Evolutionary conservation across 2,888 invertebrate genomes (phyloP).

Genomic region (Fragum fragum): DNA sequence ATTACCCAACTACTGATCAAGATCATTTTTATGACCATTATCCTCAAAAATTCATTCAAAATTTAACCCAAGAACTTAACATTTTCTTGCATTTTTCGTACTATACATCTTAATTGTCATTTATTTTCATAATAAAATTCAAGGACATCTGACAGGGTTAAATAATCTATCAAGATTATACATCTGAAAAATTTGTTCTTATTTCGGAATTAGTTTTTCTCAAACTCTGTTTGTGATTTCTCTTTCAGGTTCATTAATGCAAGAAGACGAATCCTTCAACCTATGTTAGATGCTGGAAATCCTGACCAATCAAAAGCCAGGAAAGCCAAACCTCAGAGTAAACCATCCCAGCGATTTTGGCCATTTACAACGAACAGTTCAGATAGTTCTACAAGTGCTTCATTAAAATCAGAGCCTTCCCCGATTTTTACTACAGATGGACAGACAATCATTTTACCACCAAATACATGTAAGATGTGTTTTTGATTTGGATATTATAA

Average conservation of each 20-base stretch:
- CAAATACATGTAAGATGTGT: conserved; percentile 53
- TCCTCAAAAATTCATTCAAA: no score
- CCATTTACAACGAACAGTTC: conserved; percentile 90
- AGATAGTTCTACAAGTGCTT: conserved; percentile 71
- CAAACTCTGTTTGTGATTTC: not conserved
- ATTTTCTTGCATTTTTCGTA: no score
- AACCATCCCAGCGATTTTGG: conserved; percentile 92
- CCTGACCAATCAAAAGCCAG: conserved; percentile 84
- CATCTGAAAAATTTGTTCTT: no score
- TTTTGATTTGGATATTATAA: not conserved
- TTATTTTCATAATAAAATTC: no score
- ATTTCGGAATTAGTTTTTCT: no score
- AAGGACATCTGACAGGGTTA: no score
- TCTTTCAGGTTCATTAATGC: conserved; percentile 94
- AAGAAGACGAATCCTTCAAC: conserved; percentile 95
- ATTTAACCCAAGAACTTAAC: no score
- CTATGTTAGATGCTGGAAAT: conserved; percentile 93
- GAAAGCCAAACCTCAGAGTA: conserved; percentile 87
- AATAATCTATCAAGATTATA: no score
- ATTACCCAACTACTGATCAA: no score
- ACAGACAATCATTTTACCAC: conserved; percentile 57
- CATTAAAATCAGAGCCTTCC: conserved; percentile 41
- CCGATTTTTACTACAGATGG: conserved; percentile 16
- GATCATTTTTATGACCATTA: no score
- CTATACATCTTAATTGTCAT: no score